A percentile compares a stretch with the other conserved stretches of the same genome.
Conservation (phyloP, 2,113 vertebrate genomes). For the Hyaena hyaena region DNA sequence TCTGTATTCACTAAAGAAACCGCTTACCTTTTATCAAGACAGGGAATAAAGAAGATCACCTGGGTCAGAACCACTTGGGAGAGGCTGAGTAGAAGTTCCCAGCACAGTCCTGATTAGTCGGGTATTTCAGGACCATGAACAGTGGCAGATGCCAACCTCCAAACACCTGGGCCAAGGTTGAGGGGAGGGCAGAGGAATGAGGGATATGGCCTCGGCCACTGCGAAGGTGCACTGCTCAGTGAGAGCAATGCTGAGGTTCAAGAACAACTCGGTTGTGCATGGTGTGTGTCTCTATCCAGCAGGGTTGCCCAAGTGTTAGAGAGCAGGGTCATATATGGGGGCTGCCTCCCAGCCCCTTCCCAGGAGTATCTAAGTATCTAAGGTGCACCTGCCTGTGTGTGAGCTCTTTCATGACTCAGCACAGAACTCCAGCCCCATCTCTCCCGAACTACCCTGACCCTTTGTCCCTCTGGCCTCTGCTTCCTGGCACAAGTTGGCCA, state of each 20-base stretch:
- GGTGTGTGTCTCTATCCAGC: not conserved
- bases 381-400: not conserved
- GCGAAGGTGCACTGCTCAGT: not conserved
- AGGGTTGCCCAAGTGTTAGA: not conserved
- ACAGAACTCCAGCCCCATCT: not conserved
- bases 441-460: not conserved
- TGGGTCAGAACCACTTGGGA: not conserved
- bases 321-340: not conserved
- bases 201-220: not conserved
- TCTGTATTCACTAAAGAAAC: conserved; percentile 11
- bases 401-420: not conserved
- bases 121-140: conserved; percentile 31
- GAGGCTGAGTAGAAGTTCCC: not conserved
- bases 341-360: not conserved
- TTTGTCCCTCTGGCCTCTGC: not conserved
- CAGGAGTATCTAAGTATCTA: not conserved
- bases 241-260: not conserved
- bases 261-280: not conserved
- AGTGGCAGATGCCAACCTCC: rapidly evolving
- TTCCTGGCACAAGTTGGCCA: conserved; percentile 55
- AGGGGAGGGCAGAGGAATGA: not conserved
- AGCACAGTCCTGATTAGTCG: rapidly evolving
- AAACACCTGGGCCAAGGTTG: rapidly evolving
- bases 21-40: not conserved
- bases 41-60: not conserved